phyloP scores from a whole-genome alignment of 2,888 invertebrate species.

The Melanotus villosus region DNA sequence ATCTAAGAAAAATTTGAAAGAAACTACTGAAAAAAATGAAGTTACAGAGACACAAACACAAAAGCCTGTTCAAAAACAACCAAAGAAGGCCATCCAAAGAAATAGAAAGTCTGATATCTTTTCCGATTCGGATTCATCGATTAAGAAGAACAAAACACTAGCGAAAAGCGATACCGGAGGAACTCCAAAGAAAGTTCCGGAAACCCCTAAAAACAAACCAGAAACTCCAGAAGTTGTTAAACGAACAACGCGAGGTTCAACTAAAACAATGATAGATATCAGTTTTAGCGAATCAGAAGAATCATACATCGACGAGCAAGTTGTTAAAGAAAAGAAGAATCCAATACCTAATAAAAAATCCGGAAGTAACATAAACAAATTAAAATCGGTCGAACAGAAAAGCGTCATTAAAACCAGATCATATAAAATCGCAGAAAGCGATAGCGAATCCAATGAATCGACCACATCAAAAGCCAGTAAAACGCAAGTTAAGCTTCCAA shows the following conservation, averaged over 20 bases:
- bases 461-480: conserved; percentile 52
- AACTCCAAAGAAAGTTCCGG: background rate
- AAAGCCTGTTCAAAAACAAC: background rate
- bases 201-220: no score
- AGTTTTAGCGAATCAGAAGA: conserved; percentile 35
- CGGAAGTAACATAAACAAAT: background rate
- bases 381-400: background rate
- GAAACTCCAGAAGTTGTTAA: background rate
- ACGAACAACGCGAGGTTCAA: conserved; percentile 20
- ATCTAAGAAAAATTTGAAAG: background rate
- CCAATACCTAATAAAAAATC: background rate
- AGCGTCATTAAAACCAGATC: conserved; percentile 1
- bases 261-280: background rate
- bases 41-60: background rate
- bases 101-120: background rate
- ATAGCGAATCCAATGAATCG: conserved; percentile 39
- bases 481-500: conserved; percentile 51
- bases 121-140: conserved; percentile 4
- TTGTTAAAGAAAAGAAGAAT: background rate
- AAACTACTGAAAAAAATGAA: background rate
- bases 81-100: background rate
- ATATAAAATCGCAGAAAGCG: conserved; percentile 8
- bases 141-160: conserved; percentile 54
- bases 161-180: conserved; percentile 19
- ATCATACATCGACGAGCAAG: background rate